Evolutionary conservation across 2,113 vertebrate genomes (phyloP).

Genomic region (Xenopus borealis): DNA sequence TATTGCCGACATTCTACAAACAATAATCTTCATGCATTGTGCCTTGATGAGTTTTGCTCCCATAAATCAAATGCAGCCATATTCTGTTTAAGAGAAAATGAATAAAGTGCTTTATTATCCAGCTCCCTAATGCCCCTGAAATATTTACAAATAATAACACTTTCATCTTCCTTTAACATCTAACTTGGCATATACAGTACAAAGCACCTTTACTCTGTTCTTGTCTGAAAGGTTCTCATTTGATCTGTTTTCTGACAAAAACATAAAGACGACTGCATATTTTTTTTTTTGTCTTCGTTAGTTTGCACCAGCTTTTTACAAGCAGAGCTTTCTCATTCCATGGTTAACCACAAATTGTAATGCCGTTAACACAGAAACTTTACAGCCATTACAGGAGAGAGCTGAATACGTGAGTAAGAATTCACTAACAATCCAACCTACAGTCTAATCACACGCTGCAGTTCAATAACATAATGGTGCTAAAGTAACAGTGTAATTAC

Average conservation of each 20-base stretch:
- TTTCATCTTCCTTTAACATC: slow-evolving; percentile 5
- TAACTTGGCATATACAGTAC: neutral
- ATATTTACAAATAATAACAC: slow-evolving; percentile 23
- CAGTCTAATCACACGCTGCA: slow-evolving; percentile 52
- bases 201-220: neutral
- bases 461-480: slow-evolving; percentile 51
- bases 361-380: neutral
- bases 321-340: slow-evolving; percentile 5
- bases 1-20: slow-evolving; percentile 11
- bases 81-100: slow-evolving; percentile 6
- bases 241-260: slow-evolving; percentile 2
- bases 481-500: slow-evolving; percentile 64
- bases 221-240: neutral
- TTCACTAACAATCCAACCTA: slow-evolving; percentile 53
- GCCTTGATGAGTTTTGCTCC: slow-evolving; percentile 4
- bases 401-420: neutral
- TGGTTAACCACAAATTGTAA: slow-evolving; percentile 18
- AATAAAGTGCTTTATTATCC: slow-evolving; percentile 6
- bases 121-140: slow-evolving; percentile 18
- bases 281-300: slow-evolving; percentile 8
- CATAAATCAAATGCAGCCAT: slow-evolving; percentile 19
- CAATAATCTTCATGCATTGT: neutral
- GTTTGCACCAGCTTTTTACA: slow-evolving; percentile 9
- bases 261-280: neutral
- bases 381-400: too few species aligned